Evolutionary conservation across 2,888 invertebrate species (phyloP), one percentile per base, ranked within the genome.

Genomic region (Molorchus minor): DNA sequence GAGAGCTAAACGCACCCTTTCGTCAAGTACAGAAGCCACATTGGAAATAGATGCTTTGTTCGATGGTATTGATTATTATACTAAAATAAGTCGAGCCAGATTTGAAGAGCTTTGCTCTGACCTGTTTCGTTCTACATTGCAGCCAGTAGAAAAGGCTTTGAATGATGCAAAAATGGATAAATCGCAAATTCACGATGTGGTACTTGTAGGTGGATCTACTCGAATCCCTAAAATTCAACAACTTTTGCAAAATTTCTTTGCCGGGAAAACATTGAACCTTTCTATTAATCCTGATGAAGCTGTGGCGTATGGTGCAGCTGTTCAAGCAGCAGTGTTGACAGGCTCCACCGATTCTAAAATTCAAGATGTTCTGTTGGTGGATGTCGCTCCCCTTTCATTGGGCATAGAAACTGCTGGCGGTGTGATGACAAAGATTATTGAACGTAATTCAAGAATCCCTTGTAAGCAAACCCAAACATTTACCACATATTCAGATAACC

Each of bases 91-190:
- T 10, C 82, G 90, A 61, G 90, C 91, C 1, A 84, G 91, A 61
- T 91, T 92, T 73, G 91, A 91, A 77, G 91, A 91, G 76, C 83
- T 91, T 8, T 87, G 87, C 78, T 84, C 86, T 2, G 90, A 90
- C 73, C 79, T 90, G 41, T 91, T 80, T 83, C 87, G n/a, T 82
- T 90, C 67, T 61, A 88, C 90, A 0, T 76, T 91, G 45, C 82
- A 91, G 41, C 86, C 91, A 40, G 82, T 91, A 38, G 83, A 91
- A 72, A 91, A 90, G 1, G 90, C 91, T n/a, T 89, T 90, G 46
- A 90, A 91, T 80, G 83, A 90, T 65, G 91, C 91, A n/a, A 92
- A 92, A 74, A 80, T 93, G 80, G 91, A 91, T 79, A 92, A 93
- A 75, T 81, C 83, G 35, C 83, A 86, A 64, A 90, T 93, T 61